A percentile compares a stretch with the other conserved stretches of the same genome.
phyloP scores from a whole-genome alignment of 2,113 vertebrate species.

The Chlorodrepanis virens region DNA sequence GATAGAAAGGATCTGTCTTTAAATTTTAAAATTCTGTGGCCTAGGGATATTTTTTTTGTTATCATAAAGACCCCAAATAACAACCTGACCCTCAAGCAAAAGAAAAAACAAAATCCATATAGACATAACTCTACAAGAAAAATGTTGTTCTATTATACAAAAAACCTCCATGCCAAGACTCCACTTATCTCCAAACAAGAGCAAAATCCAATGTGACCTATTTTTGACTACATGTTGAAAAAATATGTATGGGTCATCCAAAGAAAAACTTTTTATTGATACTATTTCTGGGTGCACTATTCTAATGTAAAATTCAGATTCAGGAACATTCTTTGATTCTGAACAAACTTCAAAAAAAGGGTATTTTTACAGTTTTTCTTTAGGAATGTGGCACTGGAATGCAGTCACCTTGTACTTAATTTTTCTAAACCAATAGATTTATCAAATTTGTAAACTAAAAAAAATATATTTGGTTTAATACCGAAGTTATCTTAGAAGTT shows the following conservation, averaged over 20 bases:
- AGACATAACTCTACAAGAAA: neutral
- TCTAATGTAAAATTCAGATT: neutral
- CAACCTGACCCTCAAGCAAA: neutral
- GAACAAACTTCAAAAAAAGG: neutral
- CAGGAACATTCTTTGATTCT: neutral
- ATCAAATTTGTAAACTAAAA: neutral
- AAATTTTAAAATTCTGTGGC: neutral
- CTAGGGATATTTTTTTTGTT: neutral
- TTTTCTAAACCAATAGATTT: neutral
- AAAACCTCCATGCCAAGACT: neutral
- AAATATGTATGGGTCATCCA: neutral
- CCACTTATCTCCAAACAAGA: neutral
- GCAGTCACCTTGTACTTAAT: neutral
- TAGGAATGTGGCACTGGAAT: neutral
- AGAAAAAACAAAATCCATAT: neutral
- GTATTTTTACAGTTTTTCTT: neutral
- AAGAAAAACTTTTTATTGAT: neutral
- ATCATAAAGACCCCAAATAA: neutral
- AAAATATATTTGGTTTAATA: neutral
- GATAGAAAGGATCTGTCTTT: neutral
- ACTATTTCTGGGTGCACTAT: neutral
- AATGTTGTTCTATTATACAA: neutral
- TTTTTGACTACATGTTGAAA: neutral
- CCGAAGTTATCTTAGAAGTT: neutral
- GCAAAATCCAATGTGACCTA: neutral